Base-by-base conservation (phyloP, 2,113 vertebrate species). In the Setophaga kirtlandii region DNA sequence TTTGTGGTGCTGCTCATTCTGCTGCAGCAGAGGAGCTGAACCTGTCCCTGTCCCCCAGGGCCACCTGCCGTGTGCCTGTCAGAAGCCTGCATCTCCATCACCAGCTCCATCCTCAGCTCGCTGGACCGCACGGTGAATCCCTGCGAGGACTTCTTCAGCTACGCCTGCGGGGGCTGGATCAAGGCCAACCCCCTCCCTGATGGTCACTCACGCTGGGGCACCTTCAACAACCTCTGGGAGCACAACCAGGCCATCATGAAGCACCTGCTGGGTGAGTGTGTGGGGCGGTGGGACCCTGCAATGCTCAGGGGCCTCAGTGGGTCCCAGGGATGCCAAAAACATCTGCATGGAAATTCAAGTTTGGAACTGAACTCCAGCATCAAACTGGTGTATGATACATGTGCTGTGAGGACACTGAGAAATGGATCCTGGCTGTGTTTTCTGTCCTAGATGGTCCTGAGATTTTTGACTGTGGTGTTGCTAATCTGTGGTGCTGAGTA, bases 221-320 rank as follows among this genome's bases (percentile, higher is more conserved):
- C 99, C 74, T 99, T 99, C 98, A 99, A 98, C 96, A 98, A 98
- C 94, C 98, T 99, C 69, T 99, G 99, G 99, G 99, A 99, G 68
- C 98, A 99, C 95, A 99, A 99, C 97, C 99, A 99, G 97, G 98
- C 99, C 22, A 97, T 98, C 95, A 99, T 99, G 98, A 99, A 99
- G 96, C 98, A 98, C 73, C 98, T 99, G 56, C 97, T 99, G 46
- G 99, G 99, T 99, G 96, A 97, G 97, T 59, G 7, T 4, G 0
- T 0, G 10, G 63, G n/a, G 47, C 0, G 0, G 5, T 24, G 65
- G 47, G 39, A 73, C 42, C 31, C 14, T 0, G 0, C 8, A 10
- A 23, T 33, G 42, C 76, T 3, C 7, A 65, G n/a, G 46, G 58
- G 33, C 49, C 56, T 33, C 0, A 0, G 28, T 19, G 22, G 14